phyloP scores from a whole-genome alignment of 2,113 vertebrate species.

The Otis tarda region DNA sequence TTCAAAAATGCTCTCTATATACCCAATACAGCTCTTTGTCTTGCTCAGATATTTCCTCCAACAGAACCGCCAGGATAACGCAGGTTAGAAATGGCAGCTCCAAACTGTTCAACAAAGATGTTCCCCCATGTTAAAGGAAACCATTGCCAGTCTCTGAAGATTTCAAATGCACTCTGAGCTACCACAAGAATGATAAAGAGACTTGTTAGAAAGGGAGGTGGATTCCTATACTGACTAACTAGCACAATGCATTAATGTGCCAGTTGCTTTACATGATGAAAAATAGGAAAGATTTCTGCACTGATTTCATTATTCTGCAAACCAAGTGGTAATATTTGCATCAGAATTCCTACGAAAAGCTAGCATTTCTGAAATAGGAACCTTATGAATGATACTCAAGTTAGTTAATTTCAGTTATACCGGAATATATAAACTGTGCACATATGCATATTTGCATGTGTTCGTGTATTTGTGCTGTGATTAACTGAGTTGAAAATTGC shows the following conservation, averaged over 20 bases:
- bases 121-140: not conserved
- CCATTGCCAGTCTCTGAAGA: not conserved
- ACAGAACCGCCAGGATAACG: not conserved
- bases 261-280: not conserved
- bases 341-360: not conserved
- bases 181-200: not conserved
- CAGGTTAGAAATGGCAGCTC: not conserved
- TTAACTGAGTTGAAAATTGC: constrained; percentile 33
- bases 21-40: not conserved
- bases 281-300: not conserved
- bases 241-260: not conserved
- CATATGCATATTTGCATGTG: not conserved
- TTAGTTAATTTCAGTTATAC: not conserved
- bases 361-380: not conserved
- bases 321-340: not conserved
- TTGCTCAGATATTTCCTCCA: not conserved
- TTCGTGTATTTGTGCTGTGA: not conserved
- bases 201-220: not conserved
- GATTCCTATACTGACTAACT: not conserved
- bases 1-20: not conserved
- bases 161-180: not conserved
- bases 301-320: not conserved
- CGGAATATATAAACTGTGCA: not conserved
- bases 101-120: not conserved
- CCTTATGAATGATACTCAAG: not conserved